These are phyloP conservation scores for Argyra leucocephala DNA, from an alignment of 2,888 invertebrate species.

Conservation along the genomic window DNA sequence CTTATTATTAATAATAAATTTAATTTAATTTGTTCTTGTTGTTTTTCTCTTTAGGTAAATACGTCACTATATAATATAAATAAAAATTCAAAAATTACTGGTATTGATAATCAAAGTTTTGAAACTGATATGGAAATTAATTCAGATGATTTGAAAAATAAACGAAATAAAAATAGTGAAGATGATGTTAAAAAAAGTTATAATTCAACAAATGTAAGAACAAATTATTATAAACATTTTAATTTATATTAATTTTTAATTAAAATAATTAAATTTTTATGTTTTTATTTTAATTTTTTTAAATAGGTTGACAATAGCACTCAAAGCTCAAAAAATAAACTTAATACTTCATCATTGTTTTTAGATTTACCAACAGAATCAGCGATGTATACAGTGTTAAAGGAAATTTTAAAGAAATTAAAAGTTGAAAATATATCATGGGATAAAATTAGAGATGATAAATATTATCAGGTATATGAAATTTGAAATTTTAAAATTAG, in stretches of 20 bases:
- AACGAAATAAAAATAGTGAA: neutral
- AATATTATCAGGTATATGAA: conserved; percentile 48
- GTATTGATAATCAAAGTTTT: neutral
- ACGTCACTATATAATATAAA: neutral
- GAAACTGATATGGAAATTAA: neutral
- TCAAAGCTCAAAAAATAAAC: neutral
- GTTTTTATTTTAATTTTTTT: neutral
- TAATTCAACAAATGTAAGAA: neutral
- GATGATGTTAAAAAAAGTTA: neutral
- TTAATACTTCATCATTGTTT: neutral
- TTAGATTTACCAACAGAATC: conserved; percentile 29
- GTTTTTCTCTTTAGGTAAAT: too few relatives aligned
- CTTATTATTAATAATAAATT: too few relatives aligned
- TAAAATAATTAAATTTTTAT: too few relatives aligned
- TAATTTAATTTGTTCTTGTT: too few relatives aligned
- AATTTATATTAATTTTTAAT: too few relatives aligned
- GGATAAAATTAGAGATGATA: conserved; percentile 46
- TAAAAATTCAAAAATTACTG: neutral
- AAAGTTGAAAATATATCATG: conserved; percentile 51
- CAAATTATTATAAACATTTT: neutral
- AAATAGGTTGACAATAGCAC: neutral
- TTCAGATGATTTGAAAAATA: neutral
- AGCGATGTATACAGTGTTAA: conserved; percentile 43
- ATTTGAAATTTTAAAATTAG: too few relatives aligned
- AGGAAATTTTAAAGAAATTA: conserved; percentile 47